Evolutionary conservation across 2,888 invertebrate genomes (phyloP).

Genomic region (Yponomeuta evonymella): DNA sequence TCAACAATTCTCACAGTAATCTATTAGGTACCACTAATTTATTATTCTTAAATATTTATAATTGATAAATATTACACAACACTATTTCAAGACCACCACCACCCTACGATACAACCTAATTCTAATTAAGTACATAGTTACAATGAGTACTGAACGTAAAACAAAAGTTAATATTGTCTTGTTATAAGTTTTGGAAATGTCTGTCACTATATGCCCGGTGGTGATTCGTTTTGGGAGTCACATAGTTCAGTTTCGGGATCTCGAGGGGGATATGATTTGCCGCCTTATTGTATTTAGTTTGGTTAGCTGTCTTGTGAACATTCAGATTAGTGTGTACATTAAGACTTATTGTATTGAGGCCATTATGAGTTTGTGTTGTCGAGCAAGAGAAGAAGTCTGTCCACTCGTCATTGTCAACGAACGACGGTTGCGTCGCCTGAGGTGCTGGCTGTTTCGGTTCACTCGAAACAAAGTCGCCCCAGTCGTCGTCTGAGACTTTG

Average conservation of each 20-base stretch:
- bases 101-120: slow-evolving; percentile 50
- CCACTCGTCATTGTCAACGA: slow-evolving; percentile 68
- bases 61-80: slow-evolving; percentile 32
- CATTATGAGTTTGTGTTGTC: slow-evolving; percentile 57
- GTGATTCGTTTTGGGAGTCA: slow-evolving; percentile 59
- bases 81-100: slow-evolving; percentile 41
- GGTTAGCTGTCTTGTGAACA: slow-evolving; percentile 46
- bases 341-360: slow-evolving; percentile 65
- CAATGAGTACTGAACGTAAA: slow-evolving; percentile 33
- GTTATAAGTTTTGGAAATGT: slow-evolving; percentile 75
- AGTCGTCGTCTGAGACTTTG: slow-evolving; percentile 68
- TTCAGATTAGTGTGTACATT: slow-evolving; percentile 65
- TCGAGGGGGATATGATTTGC: slow-evolving; percentile 48
- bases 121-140: slow-evolving; percentile 52
- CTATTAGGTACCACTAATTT: background rate
- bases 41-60: slow-evolving; percentile 12
- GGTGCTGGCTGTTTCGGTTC: slow-evolving; percentile 48
- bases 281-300: slow-evolving; percentile 40
- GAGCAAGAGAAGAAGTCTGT: slow-evolving; percentile 69
- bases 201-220: slow-evolving; percentile 55
- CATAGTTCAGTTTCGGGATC: slow-evolving; percentile 64
- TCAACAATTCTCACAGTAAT: background rate
- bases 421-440: slow-evolving; percentile 34
- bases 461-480: slow-evolving; percentile 78
- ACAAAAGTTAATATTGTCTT: slow-evolving; percentile 30